Base-by-base conservation (phyloP, 2,113 vertebrate species). In the Pelmatolapia mariae region DNA sequence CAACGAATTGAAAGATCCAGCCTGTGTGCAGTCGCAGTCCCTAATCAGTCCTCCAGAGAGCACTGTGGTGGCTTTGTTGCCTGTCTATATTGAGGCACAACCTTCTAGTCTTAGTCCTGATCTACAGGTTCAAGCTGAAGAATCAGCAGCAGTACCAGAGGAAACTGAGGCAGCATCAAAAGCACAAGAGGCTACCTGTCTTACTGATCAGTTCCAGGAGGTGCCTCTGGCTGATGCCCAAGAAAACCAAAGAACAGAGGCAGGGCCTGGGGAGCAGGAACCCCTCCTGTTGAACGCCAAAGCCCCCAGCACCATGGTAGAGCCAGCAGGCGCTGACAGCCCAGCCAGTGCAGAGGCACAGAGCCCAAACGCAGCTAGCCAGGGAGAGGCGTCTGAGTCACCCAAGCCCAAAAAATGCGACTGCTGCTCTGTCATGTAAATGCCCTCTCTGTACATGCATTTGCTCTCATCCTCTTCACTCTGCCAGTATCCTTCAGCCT, bases 361-460 rank as follows among this genome's bases (percentile, higher is more conserved):
- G n/a, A 53, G 18, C 59, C 66, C 81, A 1, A 7, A 24, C 85
- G 82, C 84, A 79, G 87, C 18, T 1, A 52, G 15, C 33, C 89
- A 47, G 24, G 88, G 57, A 38, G 94, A 83, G 22, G 91, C 78
- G 8, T 40, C 11, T 2, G 78, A 68, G 5, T 36, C 73, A 3
- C 91, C 94, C 33, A 97, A 97, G 86, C 86, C 6, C 56, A 95
- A 96, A 94, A 90, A 81, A 90, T 97, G 96, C 86, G 89, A 94
- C 89, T 97, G 97, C 93, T 97, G 97, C 91, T 92, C 95, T 1
- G 73, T 97, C 90, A 97, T 97, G 96, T 97, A 91, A 95, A 84
- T 7, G 19, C 13, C 40, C 47, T 38, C 10, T 5, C 24, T 24
- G n/a, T 59, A 13, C 80, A 47, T 29, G 50, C 3, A 79, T 40